A percentile compares a stretch with the other conserved stretches of the same genome.
Evolutionary conservation across 2,113 vertebrate genomes (phyloP).

Genomic region (Bagarius yarrelli): DNA sequence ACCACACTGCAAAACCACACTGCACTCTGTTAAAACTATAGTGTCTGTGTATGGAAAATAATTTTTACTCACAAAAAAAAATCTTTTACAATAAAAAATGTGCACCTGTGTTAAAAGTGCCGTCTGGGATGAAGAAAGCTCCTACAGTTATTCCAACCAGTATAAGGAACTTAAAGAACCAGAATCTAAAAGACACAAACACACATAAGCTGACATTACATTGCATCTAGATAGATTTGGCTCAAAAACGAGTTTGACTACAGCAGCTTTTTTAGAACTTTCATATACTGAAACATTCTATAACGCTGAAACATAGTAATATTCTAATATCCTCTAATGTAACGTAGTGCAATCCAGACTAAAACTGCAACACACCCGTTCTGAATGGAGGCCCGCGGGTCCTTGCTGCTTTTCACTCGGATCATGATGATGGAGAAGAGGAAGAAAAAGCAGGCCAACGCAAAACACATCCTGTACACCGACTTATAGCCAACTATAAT

Average conservation of each 20-base stretch:
- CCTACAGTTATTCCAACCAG: conserved; percentile 87
- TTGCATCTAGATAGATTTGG: no score
- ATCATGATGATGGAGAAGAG: conserved; percentile 82
- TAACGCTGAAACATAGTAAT: background rate
- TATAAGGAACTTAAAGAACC: conserved; percentile 91
- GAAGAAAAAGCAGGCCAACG: conserved; percentile 83
- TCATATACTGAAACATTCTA: background rate
- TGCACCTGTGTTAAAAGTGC: conserved; percentile 79
- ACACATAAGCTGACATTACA: background rate
- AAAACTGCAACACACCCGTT: conserved; percentile 74
- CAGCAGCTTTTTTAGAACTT: background rate
- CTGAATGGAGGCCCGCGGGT: conserved; percentile 82
- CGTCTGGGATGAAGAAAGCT: conserved; percentile 90
- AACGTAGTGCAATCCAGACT: background rate
- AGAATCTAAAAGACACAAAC: conserved; percentile 76
- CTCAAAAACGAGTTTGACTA: background rate
- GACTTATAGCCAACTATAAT: conserved; percentile 88
- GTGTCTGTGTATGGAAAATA: background rate
- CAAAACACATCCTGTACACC: conserved; percentile 89
- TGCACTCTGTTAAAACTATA: background rate
- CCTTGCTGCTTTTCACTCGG: conserved; percentile 84
- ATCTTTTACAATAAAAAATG: background rate
- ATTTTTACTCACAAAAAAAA: background rate
- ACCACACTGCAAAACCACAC: conserved; percentile 77
- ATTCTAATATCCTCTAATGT: background rate